phyloP scores from a whole-genome alignment of 2,113 vertebrate genomes.

The Garra rufa region DNA sequence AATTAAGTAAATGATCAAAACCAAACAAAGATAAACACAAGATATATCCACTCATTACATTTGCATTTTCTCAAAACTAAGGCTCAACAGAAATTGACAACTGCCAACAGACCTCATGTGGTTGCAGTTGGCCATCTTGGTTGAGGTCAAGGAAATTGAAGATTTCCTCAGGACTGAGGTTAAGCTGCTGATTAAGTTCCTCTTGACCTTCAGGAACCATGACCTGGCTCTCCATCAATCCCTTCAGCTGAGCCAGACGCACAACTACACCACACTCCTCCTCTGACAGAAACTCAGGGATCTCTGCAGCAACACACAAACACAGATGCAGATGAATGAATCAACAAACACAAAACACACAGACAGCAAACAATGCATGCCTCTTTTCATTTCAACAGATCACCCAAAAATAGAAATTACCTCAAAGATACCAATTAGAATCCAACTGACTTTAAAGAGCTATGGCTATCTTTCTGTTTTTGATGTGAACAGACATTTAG shows the following conservation, averaged over 20 bases:
- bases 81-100: neutral
- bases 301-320: constrained; percentile 77
- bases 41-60: constrained; percentile 8
- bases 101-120: constrained; percentile 84
- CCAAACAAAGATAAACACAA: constrained; percentile 3
- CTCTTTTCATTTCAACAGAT: neutral
- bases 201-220: constrained; percentile 91
- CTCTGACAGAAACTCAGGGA: constrained; percentile 89
- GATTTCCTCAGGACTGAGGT: constrained; percentile 92
- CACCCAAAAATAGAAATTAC: neutral
- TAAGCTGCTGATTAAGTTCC: constrained; percentile 87
- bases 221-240: constrained; percentile 85
- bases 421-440: neutral
- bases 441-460: too few species aligned
- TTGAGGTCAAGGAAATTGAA: constrained; percentile 96
- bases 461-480: too few species aligned
- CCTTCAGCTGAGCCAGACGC: constrained; percentile 77
- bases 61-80: neutral
- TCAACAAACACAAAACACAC: constrained; percentile 28
- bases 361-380: neutral
- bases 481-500: too few species aligned
- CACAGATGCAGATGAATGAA: constrained; percentile 24
- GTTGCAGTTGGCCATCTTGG: constrained; percentile 91
- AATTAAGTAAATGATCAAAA: neutral
- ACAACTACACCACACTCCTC: constrained; percentile 90